These are phyloP conservation scores for Entosphenus tridentatus DNA, from an alignment of 2,113 vertebrate species.

Conservation along the genomic window DNA sequence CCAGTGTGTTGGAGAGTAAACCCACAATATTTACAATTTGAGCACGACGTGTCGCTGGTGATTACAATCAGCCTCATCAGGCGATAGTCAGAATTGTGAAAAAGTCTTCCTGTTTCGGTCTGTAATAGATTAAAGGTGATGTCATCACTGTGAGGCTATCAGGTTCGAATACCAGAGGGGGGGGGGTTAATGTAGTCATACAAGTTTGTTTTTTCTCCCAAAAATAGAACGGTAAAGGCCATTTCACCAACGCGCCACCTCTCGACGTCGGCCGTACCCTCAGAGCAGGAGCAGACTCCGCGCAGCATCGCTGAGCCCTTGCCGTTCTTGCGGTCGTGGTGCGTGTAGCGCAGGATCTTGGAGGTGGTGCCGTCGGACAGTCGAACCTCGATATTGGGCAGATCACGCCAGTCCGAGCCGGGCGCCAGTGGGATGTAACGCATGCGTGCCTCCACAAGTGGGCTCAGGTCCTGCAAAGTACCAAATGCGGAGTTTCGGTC, in stretches of 20 bases:
- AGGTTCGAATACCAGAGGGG: neutral
- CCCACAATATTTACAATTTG: too few relatives aligned
- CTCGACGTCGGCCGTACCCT: slow-evolving; percentile 23
- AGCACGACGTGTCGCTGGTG: too few relatives aligned
- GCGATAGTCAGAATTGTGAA: too few relatives aligned
- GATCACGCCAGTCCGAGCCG: slow-evolving; percentile 74
- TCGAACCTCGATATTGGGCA: slow-evolving; percentile 67
- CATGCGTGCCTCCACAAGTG: slow-evolving; percentile 74
- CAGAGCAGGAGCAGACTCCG: slow-evolving; percentile 63
- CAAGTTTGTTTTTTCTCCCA: neutral
- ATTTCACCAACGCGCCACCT: neutral
- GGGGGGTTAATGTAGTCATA: neutral
- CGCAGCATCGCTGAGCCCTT: slow-evolving; percentile 35
- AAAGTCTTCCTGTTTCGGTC: too few relatives aligned
- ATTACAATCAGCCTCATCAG: too few relatives aligned
- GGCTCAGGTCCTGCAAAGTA: slow-evolving; percentile 59
- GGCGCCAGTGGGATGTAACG: slow-evolving; percentile 70
- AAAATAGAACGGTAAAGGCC: neutral
- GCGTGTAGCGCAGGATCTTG: slow-evolving; percentile 53
- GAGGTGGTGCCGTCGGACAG: slow-evolving; percentile 52
- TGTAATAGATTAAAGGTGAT: too few relatives aligned
- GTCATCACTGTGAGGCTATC: too few relatives aligned
- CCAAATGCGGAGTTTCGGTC: neutral
- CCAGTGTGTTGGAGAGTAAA: too few relatives aligned
- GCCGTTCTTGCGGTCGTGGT: slow-evolving; percentile 56